Conservation (phyloP, 2,113 vertebrate species). For the Oncorhynchus gorbuscha region DNA sequence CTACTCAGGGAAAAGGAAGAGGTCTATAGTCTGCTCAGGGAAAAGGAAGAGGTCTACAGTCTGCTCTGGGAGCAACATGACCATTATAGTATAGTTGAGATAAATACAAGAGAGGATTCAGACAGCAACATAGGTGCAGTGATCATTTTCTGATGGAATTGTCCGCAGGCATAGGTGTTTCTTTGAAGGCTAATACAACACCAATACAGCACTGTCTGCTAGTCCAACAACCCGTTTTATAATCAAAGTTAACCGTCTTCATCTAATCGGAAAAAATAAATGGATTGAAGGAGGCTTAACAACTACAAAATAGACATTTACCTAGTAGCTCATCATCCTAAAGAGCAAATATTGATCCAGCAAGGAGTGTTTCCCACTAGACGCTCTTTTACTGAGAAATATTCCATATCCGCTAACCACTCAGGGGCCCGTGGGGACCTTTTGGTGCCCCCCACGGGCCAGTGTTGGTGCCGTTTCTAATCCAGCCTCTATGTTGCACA, state of each 20-base stretch:
- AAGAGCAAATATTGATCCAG: constrained; percentile 67
- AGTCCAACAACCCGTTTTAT: background rate
- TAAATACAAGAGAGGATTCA: too few species aligned
- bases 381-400: constrained; percentile 53
- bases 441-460: constrained; percentile 62
- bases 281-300: constrained; percentile 32
- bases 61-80: too few species aligned
- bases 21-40: too few species aligned
- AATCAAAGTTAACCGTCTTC: constrained; percentile 56
- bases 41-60: too few species aligned
- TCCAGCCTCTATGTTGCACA: constrained; percentile 61
- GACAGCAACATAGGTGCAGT: too few species aligned
- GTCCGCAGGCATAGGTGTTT: too few species aligned
- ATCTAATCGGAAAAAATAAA: constrained; percentile 39
- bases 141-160: too few species aligned
- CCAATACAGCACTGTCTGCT: too few species aligned
- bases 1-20: too few species aligned
- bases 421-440: constrained; percentile 65
- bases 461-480: constrained; percentile 61
- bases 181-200: too few species aligned
- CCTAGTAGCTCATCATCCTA: constrained; percentile 64
- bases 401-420: constrained; percentile 67
- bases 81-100: too few species aligned
- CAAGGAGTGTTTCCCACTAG: constrained; percentile 43
- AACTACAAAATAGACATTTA: constrained; percentile 47